Base-by-base conservation (phyloP, 2,888 invertebrate genomes). In the Leptarthrus brevirostris region DNA sequence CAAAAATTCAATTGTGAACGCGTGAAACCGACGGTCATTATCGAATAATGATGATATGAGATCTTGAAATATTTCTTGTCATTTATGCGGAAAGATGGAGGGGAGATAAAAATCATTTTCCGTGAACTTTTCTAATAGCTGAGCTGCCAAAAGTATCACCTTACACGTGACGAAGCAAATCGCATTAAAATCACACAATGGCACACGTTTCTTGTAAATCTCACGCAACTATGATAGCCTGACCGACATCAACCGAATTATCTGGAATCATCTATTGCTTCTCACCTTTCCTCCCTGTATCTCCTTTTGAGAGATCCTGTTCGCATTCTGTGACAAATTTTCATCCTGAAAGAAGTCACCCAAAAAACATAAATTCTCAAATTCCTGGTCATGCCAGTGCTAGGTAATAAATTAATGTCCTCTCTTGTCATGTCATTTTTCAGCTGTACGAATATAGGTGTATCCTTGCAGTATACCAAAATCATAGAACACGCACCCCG, bases 361-460 rank as follows among this genome's bases (percentile, higher is more conserved):
- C 52, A 16, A 69, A 12, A 26, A 18, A 69, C 69, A 69, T 49
- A 69, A 69, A 69, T 52, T 14, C 49, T 18, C 18, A 20, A 26
- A 69, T 30, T 69, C 24, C 52, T 52, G 69, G 49, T 52, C 69
- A 52, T 52, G 69, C 34, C 52, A 52, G 34, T 14, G 52, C 34
- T 52, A 20, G 18, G 52, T 34, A 52, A 69, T 69, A 69, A 69
- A 69, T 69, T 69, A 69, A 69, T 69, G 69, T 52, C 20, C 10
- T 69, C n/a, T n/a, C 34, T 34, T 52, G 69, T 52, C 69, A 52
- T 69, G 52, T 52, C 10, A 34, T 66, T 49, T 49, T 47, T 47
- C 24, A 14, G 66, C 26, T 30, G 12, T 14, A 20, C 47, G 49
- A 18, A 18, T 8, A 69, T 30, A 49, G 5, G 18, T 64, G 44